Evolutionary conservation across 2,888 invertebrate genomes (phyloP), one percentile per base, ranked within the genome.

Genomic region (Tipula vernalis): DNA sequence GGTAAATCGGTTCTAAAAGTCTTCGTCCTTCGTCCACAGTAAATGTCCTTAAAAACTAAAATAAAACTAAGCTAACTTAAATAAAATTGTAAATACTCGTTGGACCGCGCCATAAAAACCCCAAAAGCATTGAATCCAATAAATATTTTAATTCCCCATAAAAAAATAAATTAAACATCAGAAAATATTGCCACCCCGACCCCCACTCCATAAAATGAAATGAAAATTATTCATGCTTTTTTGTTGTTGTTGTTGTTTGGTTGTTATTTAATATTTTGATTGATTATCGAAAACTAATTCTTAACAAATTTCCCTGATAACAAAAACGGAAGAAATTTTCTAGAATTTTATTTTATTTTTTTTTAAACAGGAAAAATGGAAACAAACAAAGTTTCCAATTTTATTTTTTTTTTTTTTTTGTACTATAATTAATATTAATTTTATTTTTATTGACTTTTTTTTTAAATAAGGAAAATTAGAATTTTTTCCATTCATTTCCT

Each of bases 201-300:
- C 18, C 18, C 28, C 10, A 5, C 51, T 2, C 12, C 44, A 28
- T 2, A 5, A 10, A 71, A 71, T 28, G 71, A 71, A 71, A 71
- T 28, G 28, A 18, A 71, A 71, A 71, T 71, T 71, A 71, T 71
- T 71, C 71, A 71, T 71, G 71, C 71, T 71, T 71, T 71, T 71
- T n/a, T n/a, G n/a, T 51, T 51, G 10, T 44, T 39, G 39, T 6
- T 51, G 3, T 28, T 71, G 71, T 71, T 71, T 13, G 28, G 71
- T 71, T 71, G 71, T 71, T 71, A 71, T 71, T 71, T 71, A 71
- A 71, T 71, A 71, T 71, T 71, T 71, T 71, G 71, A 71, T 71
- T 71, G 71, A 71, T 71, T 71, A 71, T 71, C 71, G 71, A 71
- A 71, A 71, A 71, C 71, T 71, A 71, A 71, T 71, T 71, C 71